Base-by-base conservation (phyloP, 2,113 vertebrate species). In the Herpetotheres cachinnans region DNA sequence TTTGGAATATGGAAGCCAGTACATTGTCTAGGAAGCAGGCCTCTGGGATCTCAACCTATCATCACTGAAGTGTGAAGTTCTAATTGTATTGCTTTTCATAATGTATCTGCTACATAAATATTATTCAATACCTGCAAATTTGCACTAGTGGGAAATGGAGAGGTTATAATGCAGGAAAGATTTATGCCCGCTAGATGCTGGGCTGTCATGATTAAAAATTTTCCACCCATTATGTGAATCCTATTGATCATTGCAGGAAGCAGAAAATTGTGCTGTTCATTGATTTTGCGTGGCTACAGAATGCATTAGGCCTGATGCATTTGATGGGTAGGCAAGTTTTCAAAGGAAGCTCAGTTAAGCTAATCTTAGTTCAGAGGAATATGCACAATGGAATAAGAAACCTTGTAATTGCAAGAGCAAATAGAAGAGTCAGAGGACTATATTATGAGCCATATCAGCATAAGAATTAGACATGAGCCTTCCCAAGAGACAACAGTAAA, bases 181-280 rank as follows among this genome's bases (percentile, higher is more conserved):
- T 98, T 98, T 97, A 98, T 97, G 97, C 95, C 94, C 34, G 91
- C 86, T 97, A 96, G 95, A 93, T 94, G 95, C 94, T 95, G 90
- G 95, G 93, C 96, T 98, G 97, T 98, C 97, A 97, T 38, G 92
- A 98, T 98, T 98, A 98, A 98, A 98, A 97, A 97, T 94, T 98
- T 98, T 98, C 97, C 92, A 97, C 94, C 96, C 97, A 98, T 98
- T 98, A 98, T 97, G 96, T 95, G 97, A 95, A 97, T 97, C 93
- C 95, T 98, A 98, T 98, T 98, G 98, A 98, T 98, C 97, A 97
- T 93, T 89, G 79, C 97, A 98, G 97, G 97, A 98, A 98, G 98
- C 95, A 96, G 97, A 98, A 97, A 98, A 98, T 96, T 96, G 97
- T 97, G 97, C 90, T 97, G 97, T 93, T 98, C 97, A 98, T 98